Evolutionary conservation across 1,140 invertebrate genomes (phyloP).

Genomic region (Venturia canescens): DNA sequence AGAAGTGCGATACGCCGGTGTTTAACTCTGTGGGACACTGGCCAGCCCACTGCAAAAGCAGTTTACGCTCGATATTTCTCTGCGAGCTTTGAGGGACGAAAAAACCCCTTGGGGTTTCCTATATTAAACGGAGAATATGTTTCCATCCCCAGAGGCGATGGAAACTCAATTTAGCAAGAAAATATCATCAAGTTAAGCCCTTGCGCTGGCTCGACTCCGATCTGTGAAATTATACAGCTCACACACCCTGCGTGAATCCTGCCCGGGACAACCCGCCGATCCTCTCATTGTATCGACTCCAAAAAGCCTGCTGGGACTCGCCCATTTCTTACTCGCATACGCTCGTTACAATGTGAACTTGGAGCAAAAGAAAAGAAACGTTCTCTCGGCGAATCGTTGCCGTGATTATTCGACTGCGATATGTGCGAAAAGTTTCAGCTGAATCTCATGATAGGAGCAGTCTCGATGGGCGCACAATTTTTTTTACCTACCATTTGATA

Average conservation of each 20-base stretch:
- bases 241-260: neutral
- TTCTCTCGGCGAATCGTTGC: too few relatives aligned
- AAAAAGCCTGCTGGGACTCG: neutral
- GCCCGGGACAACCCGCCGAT: conserved; percentile 5
- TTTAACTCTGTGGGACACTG: conserved; percentile 8
- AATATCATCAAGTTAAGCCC: neutral
- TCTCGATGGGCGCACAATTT: too few relatives aligned
- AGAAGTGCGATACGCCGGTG: conserved; percentile 1
- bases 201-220: neutral
- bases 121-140: neutral
- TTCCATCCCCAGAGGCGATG: neutral
- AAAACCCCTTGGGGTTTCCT: conserved; percentile 4
- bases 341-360: neutral
- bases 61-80: neutral
- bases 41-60: neutral
- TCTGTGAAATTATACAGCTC: neutral
- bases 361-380: neutral
- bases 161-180: neutral
- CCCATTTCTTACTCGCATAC: conserved; percentile 18
- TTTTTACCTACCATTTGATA: too few relatives aligned
- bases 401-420: too few relatives aligned
- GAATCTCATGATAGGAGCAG: too few relatives aligned
- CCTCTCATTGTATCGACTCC: conserved; percentile 1
- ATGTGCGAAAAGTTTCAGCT: too few relatives aligned
- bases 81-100: neutral